phyloP scores from a whole-genome alignment of 2,113 vertebrate species.

The Lasiurus borealis region DNA sequence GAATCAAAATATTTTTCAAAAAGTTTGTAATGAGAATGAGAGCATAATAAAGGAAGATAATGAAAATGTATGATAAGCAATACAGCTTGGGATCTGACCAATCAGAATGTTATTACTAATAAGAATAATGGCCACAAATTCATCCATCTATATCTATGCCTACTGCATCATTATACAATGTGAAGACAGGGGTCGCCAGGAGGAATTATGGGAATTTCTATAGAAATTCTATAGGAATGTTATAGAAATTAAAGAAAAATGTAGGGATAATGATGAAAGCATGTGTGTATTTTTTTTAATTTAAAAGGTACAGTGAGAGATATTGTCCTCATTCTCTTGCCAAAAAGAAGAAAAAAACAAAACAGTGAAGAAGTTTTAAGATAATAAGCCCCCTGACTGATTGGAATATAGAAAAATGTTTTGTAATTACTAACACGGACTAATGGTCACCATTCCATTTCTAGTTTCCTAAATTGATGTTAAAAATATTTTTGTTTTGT shows the following conservation, averaged over 20 bases:
- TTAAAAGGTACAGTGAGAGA: neutral
- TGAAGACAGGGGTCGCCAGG: neutral
- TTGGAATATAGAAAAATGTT: neutral
- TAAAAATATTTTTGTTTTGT: constrained; percentile 56
- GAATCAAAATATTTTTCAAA: neutral
- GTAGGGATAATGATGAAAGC: neutral
- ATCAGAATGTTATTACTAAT: neutral
- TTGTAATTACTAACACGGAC: neutral
- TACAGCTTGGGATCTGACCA: neutral
- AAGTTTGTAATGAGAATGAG: neutral
- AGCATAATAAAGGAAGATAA: neutral
- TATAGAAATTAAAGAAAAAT: neutral
- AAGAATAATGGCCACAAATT: neutral
- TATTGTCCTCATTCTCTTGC: neutral
- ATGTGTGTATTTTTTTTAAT: neutral
- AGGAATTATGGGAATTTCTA: neutral
- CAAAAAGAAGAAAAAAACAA: neutral
- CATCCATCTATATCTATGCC: neutral
- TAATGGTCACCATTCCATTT: constrained; percentile 5
- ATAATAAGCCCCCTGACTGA: neutral
- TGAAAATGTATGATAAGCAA: constrained; percentile 9
- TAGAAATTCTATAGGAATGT: no score
- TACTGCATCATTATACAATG: neutral
- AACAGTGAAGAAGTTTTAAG: neutral
- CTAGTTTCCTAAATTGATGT: constrained; percentile 35